Evolutionary conservation across 2,113 vertebrate species (phyloP).

Genomic region (Cygnus buccinator): DNA sequence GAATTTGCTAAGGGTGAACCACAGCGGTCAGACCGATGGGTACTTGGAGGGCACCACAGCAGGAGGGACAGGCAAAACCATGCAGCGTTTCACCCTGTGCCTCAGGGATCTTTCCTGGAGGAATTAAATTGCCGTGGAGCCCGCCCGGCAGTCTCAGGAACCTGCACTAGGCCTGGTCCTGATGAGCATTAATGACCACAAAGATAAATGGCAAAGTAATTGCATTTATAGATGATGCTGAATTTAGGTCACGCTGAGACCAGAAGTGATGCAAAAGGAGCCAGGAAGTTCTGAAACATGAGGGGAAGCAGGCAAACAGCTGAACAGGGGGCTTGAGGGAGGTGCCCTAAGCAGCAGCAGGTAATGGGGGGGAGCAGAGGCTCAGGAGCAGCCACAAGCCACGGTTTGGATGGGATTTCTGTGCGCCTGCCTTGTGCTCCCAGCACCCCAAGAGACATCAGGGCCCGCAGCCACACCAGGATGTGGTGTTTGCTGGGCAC

Average conservation of each 20-base stretch:
- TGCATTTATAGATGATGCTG: slow-evolving; percentile 31
- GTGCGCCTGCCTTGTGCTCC: background rate
- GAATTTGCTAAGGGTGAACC: slow-evolving; percentile 27
- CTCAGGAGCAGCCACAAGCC: background rate
- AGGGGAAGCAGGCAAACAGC: background rate
- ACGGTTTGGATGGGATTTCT: background rate
- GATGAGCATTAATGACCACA: background rate
- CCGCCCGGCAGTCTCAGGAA: background rate
- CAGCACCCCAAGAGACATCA: rapidly evolving
- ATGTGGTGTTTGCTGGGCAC: background rate
- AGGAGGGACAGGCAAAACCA: slow-evolving; percentile 29
- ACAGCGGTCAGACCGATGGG: background rate
- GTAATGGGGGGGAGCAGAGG: background rate
- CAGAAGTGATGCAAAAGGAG: background rate
- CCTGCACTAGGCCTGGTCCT: background rate
- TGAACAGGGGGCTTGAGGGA: background rate
- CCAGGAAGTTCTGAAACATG: background rate
- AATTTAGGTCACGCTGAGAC: background rate
- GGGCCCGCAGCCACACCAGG: background rate
- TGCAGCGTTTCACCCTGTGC: background rate
- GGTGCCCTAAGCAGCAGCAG: background rate
- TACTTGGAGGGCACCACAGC: background rate
- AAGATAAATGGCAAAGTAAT: slow-evolving; percentile 36
- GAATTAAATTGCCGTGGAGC: background rate
- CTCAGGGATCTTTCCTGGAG: background rate